Percentiles rank a stretch among this genome's conserved stretches.
Evolutionary conservation across 1,140 invertebrate species (phyloP).

Genomic region (Aphaenogaster floridana): DNA sequence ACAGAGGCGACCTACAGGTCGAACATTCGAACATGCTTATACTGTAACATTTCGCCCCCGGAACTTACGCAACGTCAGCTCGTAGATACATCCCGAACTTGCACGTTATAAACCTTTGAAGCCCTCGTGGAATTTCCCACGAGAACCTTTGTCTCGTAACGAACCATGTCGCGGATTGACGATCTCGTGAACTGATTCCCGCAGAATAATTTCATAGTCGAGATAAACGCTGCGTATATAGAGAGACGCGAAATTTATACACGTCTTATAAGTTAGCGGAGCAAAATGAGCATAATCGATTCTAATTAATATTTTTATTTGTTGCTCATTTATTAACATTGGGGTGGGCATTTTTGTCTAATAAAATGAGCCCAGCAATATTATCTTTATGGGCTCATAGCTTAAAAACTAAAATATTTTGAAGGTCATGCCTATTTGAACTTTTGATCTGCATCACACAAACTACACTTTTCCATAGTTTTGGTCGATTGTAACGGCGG

Average conservation of each 20-base stretch:
- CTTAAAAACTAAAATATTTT: too few species aligned
- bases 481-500: too few species aligned
- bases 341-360: too few species aligned
- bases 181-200: neutral
- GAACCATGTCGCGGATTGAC: neutral
- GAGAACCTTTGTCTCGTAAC: neutral
- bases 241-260: neutral
- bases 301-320: too few species aligned
- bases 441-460: too few species aligned
- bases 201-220: constrained; percentile 24
- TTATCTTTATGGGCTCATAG: too few species aligned
- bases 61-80: constrained; percentile 33
- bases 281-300: too few species aligned
- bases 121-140: constrained; percentile 29
- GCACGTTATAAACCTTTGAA: constrained; percentile 21
- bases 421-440: too few species aligned
- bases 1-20: constrained; percentile 93
- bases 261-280: too few species aligned
- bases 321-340: too few species aligned
- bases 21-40: neutral
- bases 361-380: too few species aligned
- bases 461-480: too few species aligned
- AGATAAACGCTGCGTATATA: neutral
- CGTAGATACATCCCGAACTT: constrained; percentile 1
- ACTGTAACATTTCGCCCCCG: neutral